Base-by-base conservation (phyloP, 2,888 invertebrate genomes). In the Scaptodrosophila latifasciaeformis region DNA sequence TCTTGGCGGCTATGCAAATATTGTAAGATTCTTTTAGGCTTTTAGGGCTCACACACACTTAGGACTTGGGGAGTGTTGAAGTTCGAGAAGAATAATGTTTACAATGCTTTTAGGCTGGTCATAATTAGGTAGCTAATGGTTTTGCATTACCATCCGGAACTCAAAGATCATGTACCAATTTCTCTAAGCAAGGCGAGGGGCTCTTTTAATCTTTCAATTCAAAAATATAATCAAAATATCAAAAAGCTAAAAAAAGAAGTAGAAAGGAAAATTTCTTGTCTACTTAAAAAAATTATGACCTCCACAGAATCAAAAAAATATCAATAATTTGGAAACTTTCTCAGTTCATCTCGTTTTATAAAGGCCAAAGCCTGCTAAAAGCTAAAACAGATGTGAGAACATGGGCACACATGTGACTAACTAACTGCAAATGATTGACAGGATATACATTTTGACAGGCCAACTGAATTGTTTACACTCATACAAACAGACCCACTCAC, bases 111-210 rank as follows among this genome's bases (percentile, higher is more conserved):
- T 37, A 37, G 37, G 37, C 37, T 13, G 17, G 15, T 9, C 18
- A 37, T 37, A 37, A 37, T 37, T 37, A 37, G 37, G 15, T 17
- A 37, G 13, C 4, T 24, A 7, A 3, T 54, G 59, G 65, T 65
- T 56, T 65, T 59, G 47, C 62, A 62, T 65, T 65, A 65, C 65
- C 13, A 37, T n/a, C n/a, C n/a, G n/a, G n/a, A n/a, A n/a, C n/a
- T n/a, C n/a, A n/a, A n/a, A n/a, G n/a, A n/a, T n/a, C n/a, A n/a
- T n/a, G n/a, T n/a, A n/a, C n/a, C n/a, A n/a, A n/a, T n/a, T n/a
- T n/a, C n/a, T n/a, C n/a, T n/a, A n/a, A n/a, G n/a, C n/a, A n/a
- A n/a, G n/a, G n/a, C n/a, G n/a, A n/a, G n/a, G n/a, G n/a, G n/a
- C n/a, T n/a, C n/a, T n/a, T n/a, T n/a, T n/a, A n/a, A n/a, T n/a